Evolutionary conservation across 2,797 vertebrate genomes (phyloP).

Genomic region (Nannoperca obscura): DNA sequence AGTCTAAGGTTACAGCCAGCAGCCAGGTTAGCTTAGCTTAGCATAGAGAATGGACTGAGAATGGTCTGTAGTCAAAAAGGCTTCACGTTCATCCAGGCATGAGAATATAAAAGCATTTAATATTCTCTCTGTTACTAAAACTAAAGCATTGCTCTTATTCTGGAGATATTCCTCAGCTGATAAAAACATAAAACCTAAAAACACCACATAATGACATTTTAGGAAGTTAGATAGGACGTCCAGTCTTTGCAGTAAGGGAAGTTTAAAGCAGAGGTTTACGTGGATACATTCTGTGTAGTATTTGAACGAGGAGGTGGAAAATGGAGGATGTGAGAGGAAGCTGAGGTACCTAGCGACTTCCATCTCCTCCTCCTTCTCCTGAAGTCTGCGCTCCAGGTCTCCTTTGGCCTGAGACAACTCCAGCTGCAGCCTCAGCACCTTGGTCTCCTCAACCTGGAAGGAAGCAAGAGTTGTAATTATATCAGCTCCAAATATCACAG

Average conservation of each 20-base stretch:
- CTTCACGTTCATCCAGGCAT: no score
- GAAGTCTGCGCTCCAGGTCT: constrained; percentile 85
- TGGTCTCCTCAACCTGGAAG: constrained; percentile 86
- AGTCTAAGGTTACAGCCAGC: neutral
- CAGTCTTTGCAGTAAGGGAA: neutral
- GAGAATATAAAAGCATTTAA: no score
- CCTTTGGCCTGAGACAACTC: constrained; percentile 87
- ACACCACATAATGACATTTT: no score
- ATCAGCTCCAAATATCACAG: neutral
- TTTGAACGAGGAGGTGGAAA: neutral
- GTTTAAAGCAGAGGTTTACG: neutral
- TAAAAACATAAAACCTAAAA: neutral
- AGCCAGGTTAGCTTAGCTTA: neutral
- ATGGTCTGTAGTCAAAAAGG: no score
- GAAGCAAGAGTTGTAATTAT: neutral
- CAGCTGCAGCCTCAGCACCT: constrained; percentile 87
- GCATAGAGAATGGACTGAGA: neutral
- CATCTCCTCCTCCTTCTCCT: constrained; percentile 89
- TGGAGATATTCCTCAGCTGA: neutral
- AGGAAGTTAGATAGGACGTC: neutral
- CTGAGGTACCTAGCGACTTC: constrained; percentile 81
- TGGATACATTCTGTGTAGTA: neutral
- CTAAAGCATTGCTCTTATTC: neutral
- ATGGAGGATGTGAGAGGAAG: neutral
- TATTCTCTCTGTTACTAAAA: neutral